Evolutionary conservation across 2,888 invertebrate species (phyloP), one percentile per base, ranked within the genome.

Genomic region (Pimpla rufipes): DNA sequence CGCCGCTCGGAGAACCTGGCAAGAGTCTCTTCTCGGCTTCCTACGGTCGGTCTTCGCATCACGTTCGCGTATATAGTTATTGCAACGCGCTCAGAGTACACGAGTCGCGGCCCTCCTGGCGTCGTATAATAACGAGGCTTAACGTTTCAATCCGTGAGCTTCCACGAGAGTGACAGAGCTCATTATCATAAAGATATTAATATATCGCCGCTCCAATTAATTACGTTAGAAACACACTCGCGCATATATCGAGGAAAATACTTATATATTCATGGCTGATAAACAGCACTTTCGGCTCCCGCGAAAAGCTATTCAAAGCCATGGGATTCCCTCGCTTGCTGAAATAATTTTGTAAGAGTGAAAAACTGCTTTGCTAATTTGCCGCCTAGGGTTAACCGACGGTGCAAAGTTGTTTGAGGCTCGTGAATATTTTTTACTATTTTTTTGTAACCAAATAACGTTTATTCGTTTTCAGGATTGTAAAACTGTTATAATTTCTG

Each of bases 81-180:
- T 37, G 13, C 16, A n/a, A 16, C n/a, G 37, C n/a, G 42, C 37
- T 42, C 21, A 37, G 29, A 52, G 45, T 70, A 21, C 47, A 21
- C 42, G 57, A 29, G 62, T 62, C 18, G n/a, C n/a, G 42, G 59
- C 62, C 76, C 21, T 35, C 50, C 67, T 47, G 45, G 50, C 18
- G 8, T 73, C 75, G 37, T 76, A 62, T 76, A 80, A 80, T 83
- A 83, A 71, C 59, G 70, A 79, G 75, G 55, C 66, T 83, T 35
- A 71, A 83, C 83, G 45, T 83, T 83, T 83, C 75, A 83, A 83
- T 83, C 29, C 80, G 21, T 13, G 45, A 71, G 42, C 57, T 52
- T 62, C 79, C 29, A 74, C 16, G 40, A 57, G 35, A 45, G 37
- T 42, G 64, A 66, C 68, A 57, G 37, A 47, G 70, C 68, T 74